Evolutionary conservation across 2,888 invertebrate genomes (phyloP).

Genomic region (Rhagophthalmus giganteus): DNA sequence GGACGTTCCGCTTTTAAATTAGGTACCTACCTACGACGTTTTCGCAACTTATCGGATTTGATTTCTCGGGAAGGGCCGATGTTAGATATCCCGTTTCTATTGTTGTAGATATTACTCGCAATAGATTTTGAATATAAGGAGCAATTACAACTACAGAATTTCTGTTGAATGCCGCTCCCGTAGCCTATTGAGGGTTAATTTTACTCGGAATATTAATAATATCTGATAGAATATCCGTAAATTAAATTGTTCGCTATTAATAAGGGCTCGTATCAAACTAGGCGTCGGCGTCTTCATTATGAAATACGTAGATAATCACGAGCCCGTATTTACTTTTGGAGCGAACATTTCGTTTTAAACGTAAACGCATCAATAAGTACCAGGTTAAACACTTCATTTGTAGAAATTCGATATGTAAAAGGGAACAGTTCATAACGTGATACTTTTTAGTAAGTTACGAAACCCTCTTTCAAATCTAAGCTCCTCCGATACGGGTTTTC

Average conservation of each 20-base stretch:
- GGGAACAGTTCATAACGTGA: constrained; percentile 5
- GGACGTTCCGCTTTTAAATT: constrained; percentile 33
- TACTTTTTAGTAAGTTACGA: constrained; percentile 12
- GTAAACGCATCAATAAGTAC: too few species aligned
- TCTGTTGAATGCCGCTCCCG: constrained; percentile 18
- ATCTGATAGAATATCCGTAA: neutral
- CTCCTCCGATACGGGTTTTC: constrained; percentile 11
- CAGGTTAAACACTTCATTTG: too few species aligned
- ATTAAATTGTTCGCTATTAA: too few species aligned
- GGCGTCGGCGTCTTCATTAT: too few species aligned
- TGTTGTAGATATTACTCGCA: constrained; percentile 8
- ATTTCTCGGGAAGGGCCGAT: constrained; percentile 27
- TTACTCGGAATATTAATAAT: constrained; percentile 12
- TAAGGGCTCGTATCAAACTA: too few species aligned
- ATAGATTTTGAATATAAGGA: constrained; percentile 17
- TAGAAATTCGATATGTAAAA: neutral
- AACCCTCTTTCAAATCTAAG: constrained; percentile 12
- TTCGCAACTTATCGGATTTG: constrained; percentile 36
- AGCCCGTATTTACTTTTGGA: too few species aligned
- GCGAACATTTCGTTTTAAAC: too few species aligned
- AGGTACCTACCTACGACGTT: too few species aligned
- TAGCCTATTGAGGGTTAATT: constrained; percentile 15
- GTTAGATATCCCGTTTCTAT: constrained; percentile 6
- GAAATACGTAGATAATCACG: too few species aligned
- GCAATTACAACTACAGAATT: constrained; percentile 20